Conservation (phyloP, 2,113 vertebrate genomes). For the Corydoras maculifer region DNA sequence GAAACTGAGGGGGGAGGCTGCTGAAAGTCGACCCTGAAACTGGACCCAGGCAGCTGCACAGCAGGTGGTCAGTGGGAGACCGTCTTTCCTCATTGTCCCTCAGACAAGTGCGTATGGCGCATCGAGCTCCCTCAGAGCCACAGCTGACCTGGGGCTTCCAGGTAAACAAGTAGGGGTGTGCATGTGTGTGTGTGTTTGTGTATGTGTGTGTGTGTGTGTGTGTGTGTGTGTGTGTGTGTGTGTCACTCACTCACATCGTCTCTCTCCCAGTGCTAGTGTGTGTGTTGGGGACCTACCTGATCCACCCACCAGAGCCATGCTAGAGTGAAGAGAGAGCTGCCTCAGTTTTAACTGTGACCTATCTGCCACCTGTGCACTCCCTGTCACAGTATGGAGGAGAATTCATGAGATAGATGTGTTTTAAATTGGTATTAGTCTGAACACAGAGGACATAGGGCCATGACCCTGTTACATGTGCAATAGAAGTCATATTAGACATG, state of each 20-base stretch:
- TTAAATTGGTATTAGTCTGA: no score
- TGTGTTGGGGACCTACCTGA: conserved; percentile 35
- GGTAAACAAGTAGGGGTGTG: conserved; percentile 24
- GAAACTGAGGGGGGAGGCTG: conserved; percentile 21
- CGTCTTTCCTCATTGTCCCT: conserved; percentile 63
- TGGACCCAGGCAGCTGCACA: conserved; percentile 68
- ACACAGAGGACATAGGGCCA: neutral
- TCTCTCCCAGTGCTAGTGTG: neutral
- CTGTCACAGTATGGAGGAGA: conserved; percentile 12
- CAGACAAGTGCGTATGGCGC: conserved; percentile 31
- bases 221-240: neutral
- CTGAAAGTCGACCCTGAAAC: conserved; percentile 63
- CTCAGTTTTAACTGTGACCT: conserved; percentile 24
- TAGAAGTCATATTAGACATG: no score
- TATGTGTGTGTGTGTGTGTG: conserved; percentile 14
- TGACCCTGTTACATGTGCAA: neutral
- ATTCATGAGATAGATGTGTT: neutral
- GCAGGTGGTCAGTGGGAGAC: conserved; percentile 69
- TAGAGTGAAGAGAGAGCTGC: conserved; percentile 30
- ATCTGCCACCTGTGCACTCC: conserved; percentile 44
- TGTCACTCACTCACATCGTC: no score
- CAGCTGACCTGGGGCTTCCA: conserved; percentile 31
- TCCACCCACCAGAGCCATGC: conserved; percentile 40
- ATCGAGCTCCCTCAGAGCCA: conserved; percentile 22
- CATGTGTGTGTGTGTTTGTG: neutral